phyloP scores from a whole-genome alignment of 2,797 vertebrate species.

The Ispidina picta region DNA sequence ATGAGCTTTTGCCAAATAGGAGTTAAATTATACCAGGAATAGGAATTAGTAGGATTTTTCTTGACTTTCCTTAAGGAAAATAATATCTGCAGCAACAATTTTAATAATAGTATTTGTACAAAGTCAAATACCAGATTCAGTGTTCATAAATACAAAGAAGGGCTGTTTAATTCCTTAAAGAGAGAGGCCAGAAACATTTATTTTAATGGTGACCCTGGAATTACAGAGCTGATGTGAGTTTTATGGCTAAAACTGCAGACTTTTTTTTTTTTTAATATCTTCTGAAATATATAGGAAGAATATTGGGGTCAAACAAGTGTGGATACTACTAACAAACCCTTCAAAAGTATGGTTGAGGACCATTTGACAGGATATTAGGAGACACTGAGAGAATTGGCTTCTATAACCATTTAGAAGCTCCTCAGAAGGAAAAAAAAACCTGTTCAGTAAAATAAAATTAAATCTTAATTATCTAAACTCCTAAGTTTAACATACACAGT shows the following conservation, averaged over 20 bases:
- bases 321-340: background rate
- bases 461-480: background rate
- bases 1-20: background rate
- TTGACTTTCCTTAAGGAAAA: background rate
- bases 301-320: background rate
- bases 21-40: background rate
- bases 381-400: background rate
- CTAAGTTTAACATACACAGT: background rate
- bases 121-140: background rate
- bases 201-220: background rate
- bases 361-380: background rate
- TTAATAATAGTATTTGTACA: background rate
- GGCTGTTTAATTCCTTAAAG: background rate
- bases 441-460: background rate
- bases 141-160: background rate
- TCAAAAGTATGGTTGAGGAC: background rate
- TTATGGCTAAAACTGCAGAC: background rate
- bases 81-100: background rate
- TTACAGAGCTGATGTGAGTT: background rate
- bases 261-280: background rate
- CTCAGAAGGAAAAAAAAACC: background rate
- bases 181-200: background rate
- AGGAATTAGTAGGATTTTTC: background rate
- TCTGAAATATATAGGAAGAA: background rate
- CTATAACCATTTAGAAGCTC: background rate